A percentile compares a stretch with the other conserved stretches of the same genome.
Conservation (phyloP, 2,797 vertebrate species). For the Paguma larvata region DNA sequence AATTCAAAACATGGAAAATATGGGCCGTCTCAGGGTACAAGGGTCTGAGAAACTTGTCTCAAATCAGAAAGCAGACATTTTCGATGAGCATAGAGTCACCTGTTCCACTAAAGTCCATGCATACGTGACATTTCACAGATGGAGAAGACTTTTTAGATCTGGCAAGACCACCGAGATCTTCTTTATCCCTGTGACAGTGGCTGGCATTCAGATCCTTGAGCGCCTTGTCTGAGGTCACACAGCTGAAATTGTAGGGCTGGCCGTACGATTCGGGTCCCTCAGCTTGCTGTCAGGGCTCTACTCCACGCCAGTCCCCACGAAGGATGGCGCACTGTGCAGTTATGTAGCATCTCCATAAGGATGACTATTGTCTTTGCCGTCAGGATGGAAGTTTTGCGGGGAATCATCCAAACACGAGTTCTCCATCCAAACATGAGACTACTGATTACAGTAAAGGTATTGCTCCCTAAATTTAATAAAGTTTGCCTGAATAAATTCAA, state of each 20-base stretch:
- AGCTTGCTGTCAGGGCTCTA: fast-evolving
- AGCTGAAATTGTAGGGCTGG: background rate
- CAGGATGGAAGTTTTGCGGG: background rate
- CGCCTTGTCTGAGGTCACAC: background rate
- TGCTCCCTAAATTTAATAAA: conserved; percentile 1
- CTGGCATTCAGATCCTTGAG: background rate
- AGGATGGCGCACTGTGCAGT: background rate
- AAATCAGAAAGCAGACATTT: background rate
- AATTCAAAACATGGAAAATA: background rate
- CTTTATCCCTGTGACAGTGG: background rate
- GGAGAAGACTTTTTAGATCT: background rate
- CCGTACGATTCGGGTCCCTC: background rate
- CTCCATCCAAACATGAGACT: background rate
- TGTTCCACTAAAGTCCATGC: background rate
- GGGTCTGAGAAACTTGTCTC: background rate
- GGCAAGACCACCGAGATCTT: background rate
- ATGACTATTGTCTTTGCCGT: background rate
- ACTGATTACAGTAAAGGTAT: background rate
- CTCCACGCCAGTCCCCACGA: fast-evolving
- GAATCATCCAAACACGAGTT: fast-evolving
- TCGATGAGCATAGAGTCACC: background rate
- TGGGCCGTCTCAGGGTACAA: background rate
- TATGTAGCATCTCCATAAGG: background rate
- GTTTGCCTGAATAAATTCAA: conserved; percentile 2
- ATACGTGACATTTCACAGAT: background rate